Evolutionary conservation across 2,888 invertebrate species (phyloP), one percentile per base, ranked within the genome.

Genomic region (Adelognathus sp.): DNA sequence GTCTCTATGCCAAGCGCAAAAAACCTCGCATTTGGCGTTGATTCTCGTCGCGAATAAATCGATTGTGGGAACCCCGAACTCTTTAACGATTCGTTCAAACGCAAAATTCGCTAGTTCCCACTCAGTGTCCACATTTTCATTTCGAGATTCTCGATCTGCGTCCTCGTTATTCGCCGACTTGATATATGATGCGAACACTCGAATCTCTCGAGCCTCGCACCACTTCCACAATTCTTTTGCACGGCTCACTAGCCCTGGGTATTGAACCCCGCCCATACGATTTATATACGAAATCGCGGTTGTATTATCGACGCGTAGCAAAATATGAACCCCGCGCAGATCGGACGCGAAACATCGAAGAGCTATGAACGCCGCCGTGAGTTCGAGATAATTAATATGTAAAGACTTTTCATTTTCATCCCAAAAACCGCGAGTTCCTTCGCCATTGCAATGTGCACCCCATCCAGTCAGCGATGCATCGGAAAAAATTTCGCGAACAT

Each of bases 61-160:
- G 7, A 83, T 76, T 21, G 4, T 6, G 2, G 79, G 80, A 1
- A 21, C n/a, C 0, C 77, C 81, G 3, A 81, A 79, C 3, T 27
- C 4, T 7, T 21, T 14, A 27, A 54, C 14, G 7, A 84, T 80
- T 36, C 21, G 4, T 16, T 54, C 5, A 18, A 64, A 83, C 1
- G 81, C 81, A 11, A 67, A 58, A 16, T 74, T 29, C 16, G 76
- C 58, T 36, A 83, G 14, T n/a, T 78, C 78, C 80, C 79, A 79
- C 33, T 83, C 83, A 5, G 79, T 82, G n/a, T 82, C 80, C 6
- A 66, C 4, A 33, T 79, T 77, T 11, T 18, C 11, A 3, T 66
- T 58, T 31, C 85, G 64, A 9, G 86, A 86, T 29, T 74, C 81
- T 16, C 60, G 21, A 70, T 87, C 86, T 5, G 86, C 85, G 16